Evolutionary conservation across 2,797 vertebrate genomes (phyloP).

Genomic region (Hyperoplus immaculatus): DNA sequence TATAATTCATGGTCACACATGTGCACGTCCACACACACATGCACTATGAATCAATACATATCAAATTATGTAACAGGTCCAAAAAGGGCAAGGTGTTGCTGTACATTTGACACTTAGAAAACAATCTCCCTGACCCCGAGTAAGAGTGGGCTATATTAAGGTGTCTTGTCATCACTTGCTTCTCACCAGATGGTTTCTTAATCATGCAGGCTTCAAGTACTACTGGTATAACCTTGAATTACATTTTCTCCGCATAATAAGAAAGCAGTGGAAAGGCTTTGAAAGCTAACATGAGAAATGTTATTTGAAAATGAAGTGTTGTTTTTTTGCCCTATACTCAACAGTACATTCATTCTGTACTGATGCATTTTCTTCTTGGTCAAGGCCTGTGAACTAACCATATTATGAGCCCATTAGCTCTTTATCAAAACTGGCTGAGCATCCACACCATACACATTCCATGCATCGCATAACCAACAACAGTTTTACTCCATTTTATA

Average conservation of each 20-base stretch:
- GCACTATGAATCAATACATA: conserved; percentile 41
- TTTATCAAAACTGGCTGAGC: conserved; percentile 7
- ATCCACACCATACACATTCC: background rate
- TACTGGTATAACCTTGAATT: conserved; percentile 11
- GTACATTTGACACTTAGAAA: conserved; percentile 44
- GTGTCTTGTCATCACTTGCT: background rate
- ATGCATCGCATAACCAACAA: conserved; percentile 12
- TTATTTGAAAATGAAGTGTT: background rate
- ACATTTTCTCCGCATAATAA: no score
- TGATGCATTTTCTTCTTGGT: background rate
- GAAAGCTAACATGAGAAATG: background rate
- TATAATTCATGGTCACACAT: conserved; percentile 2
- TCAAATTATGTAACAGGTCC: conserved; percentile 50
- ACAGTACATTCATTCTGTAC: background rate
- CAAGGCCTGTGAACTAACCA: no score
- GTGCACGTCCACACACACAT: background rate
- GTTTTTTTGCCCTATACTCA: background rate
- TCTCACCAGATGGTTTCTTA: conserved; percentile 29
- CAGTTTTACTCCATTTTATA: conserved; percentile 16
- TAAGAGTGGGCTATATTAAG: conserved; percentile 21
- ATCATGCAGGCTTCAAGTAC: background rate
- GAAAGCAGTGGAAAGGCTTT: background rate
- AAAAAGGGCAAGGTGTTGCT: conserved; percentile 26
- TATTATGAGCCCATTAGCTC: conserved; percentile 18
- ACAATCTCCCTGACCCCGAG: conserved; percentile 38